A percentile compares a stretch with the other conserved stretches of the same genome.
phyloP scores from a whole-genome alignment of 2,888 invertebrate genomes.

The Strigamia transsilvanica region DNA sequence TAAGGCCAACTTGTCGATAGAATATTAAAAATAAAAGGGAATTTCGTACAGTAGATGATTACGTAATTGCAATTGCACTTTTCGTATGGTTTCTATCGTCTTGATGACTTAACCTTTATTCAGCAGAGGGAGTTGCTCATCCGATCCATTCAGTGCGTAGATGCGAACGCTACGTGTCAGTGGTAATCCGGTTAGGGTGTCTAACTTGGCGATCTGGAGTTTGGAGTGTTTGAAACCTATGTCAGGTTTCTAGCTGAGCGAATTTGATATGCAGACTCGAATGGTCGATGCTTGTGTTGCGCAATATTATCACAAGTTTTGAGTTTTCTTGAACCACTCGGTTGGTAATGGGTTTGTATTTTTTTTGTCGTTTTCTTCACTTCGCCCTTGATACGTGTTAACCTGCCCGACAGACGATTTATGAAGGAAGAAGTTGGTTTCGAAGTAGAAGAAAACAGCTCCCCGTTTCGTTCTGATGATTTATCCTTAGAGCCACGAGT shows the following conservation, averaged over 20 bases:
- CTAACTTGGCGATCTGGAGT: background rate
- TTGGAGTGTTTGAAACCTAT: background rate
- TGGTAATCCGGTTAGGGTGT: background rate
- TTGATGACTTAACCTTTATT: slow-evolving; percentile 18
- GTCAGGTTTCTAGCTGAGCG: background rate
- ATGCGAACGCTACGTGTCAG: background rate
- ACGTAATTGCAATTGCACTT: background rate
- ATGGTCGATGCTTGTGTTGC: slow-evolving; percentile 2
- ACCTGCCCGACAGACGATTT: slow-evolving; percentile 21
- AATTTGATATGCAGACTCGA: slow-evolving; percentile 4
- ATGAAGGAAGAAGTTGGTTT: slow-evolving; percentile 26
- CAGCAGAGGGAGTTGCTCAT: background rate
- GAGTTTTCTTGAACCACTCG: background rate
- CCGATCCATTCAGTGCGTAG: background rate
- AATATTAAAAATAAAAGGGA: background rate
- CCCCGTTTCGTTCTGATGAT: slow-evolving; percentile 20
- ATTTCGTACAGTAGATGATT: background rate
- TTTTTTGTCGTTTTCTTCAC: slow-evolving; percentile 3
- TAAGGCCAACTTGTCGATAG: background rate
- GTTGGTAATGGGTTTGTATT: background rate
- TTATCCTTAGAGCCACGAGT: slow-evolving; percentile 25
- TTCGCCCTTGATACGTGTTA: slow-evolving; percentile 21
- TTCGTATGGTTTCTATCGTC: background rate
- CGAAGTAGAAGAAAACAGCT: slow-evolving; percentile 30
- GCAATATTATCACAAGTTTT: background rate